phyloP scores from a whole-genome alignment of 1,140 invertebrate genomes.

The Euschistus heros region DNA sequence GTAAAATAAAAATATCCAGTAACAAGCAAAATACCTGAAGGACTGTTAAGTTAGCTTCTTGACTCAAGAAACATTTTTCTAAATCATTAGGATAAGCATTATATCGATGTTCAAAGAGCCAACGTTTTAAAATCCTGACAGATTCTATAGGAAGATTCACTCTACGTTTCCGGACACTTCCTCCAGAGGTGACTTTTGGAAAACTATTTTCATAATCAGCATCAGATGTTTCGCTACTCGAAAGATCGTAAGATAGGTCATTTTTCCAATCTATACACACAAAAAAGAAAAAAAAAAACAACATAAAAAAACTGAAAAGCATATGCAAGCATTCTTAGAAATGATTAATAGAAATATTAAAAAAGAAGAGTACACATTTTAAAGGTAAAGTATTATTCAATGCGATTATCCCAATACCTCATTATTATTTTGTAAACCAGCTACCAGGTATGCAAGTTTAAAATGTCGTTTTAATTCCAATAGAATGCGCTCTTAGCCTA shows the following conservation, averaged over 20 bases:
- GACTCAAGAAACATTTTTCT: slow-evolving; percentile 74
- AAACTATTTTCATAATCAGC: slow-evolving; percentile 7
- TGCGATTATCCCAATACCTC: no score
- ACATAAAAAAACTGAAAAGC: no score
- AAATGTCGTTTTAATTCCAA: no score
- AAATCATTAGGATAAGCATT: slow-evolving; percentile 91
- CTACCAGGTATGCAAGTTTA: no score
- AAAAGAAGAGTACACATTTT: no score
- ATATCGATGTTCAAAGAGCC: slow-evolving; percentile 87
- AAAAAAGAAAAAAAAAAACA: no score
- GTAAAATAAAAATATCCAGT: no score
- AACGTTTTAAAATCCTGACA: slow-evolving; percentile 80
- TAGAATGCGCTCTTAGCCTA: no score
- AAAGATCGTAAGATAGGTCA: slow-evolving; percentile 25
- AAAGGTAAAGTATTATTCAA: no score
- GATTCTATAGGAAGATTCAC: slow-evolving; percentile 89
- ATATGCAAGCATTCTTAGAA: no score
- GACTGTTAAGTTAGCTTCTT: slow-evolving; percentile 77
- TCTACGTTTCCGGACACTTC: slow-evolving; percentile 57
- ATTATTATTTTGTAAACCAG: no score
- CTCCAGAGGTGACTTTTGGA: slow-evolving; percentile 31
- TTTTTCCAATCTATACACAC: slow-evolving; percentile 14
- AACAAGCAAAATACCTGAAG: slow-evolving; percentile 50
- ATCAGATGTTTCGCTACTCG: slow-evolving; percentile 11
- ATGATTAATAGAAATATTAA: no score